These are phyloP conservation scores for Drosophila pectinifera DNA, from an alignment of 1,140 invertebrate species.

Conservation along the genomic window DNA sequence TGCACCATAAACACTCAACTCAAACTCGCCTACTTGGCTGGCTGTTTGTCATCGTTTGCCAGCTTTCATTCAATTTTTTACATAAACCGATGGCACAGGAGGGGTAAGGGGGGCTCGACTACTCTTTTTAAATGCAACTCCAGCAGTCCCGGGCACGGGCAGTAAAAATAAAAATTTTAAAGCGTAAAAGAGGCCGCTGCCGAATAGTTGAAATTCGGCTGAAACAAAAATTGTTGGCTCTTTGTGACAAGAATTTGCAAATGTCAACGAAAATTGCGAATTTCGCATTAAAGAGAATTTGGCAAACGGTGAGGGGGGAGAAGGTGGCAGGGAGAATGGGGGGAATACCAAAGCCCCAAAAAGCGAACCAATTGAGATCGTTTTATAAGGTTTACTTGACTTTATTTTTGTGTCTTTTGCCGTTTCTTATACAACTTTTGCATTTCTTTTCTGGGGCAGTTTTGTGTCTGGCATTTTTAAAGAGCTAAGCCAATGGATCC, in stretches of 20 bases:
- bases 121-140: slow-evolving; percentile 71
- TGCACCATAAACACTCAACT: slow-evolving; percentile 66
- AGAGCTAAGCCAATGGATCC: slow-evolving; percentile 24
- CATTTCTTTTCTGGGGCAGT: slow-evolving; percentile 56
- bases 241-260: slow-evolving; percentile 82
- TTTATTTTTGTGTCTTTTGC: slow-evolving; percentile 24
- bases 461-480: slow-evolving; percentile 51
- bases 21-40: slow-evolving; percentile 56
- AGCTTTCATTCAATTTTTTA: slow-evolving; percentile 78
- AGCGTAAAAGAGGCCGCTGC: slow-evolving; percentile 61
- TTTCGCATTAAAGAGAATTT: slow-evolving; percentile 76
- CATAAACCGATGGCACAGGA: slow-evolving; percentile 22
- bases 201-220: slow-evolving; percentile 74
- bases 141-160: slow-evolving; percentile 46
- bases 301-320: slow-evolving; percentile 30
- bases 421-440: slow-evolving; percentile 45
- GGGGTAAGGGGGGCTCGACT: background rate
- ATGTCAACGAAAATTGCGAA: slow-evolving; percentile 79
- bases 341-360: slow-evolving; percentile 50
- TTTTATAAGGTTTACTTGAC: slow-evolving; percentile 60
- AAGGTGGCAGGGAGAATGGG: background rate
- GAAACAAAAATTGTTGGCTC: slow-evolving; percentile 55
- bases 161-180: slow-evolving; percentile 27
- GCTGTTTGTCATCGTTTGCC: slow-evolving; percentile 39
- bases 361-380: slow-evolving; percentile 71